Evolutionary conservation across 1,140 invertebrate species (phyloP).

Genomic region (Magallana angulata): DNA sequence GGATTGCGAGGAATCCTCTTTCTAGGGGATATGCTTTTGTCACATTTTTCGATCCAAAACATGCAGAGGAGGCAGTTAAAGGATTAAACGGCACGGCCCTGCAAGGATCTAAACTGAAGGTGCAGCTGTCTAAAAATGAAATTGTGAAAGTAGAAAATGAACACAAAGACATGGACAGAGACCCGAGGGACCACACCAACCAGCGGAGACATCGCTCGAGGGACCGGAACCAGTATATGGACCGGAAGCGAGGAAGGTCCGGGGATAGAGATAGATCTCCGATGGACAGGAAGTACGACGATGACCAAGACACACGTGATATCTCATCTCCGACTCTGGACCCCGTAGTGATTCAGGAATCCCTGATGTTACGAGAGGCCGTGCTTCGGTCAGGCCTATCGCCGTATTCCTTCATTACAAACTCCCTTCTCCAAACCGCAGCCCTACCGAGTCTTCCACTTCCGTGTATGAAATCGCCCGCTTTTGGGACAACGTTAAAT

Average conservation of each 20-base stretch:
- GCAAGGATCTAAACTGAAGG: constrained; percentile 45
- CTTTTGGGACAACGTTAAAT: constrained; percentile 5
- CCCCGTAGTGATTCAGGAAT: constrained; percentile 8
- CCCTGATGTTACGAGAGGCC: not conserved
- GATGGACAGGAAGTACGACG: not conserved
- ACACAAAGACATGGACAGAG: not conserved
- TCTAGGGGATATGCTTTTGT: constrained; percentile 56
- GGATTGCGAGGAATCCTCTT: constrained; percentile 51
- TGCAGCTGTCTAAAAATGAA: constrained; percentile 49
- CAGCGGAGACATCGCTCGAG: constrained; percentile 5
- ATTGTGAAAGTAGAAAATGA: constrained; percentile 2
- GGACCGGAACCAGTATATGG: not conserved
- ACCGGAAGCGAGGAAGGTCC: not conserved
- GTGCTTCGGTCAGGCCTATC: not conserved
- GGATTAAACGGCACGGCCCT: constrained; percentile 45
- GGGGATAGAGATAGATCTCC: constrained; percentile 8
- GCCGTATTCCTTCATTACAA: not conserved
- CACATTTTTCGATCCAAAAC: constrained; percentile 39
- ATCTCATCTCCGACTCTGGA: not conserved
- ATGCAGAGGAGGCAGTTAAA: constrained; percentile 42
- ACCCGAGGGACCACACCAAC: not conserved
- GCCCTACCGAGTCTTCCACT: not conserved
- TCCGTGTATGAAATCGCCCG: not conserved
- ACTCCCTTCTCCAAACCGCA: constrained; percentile 3
- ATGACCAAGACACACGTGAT: not conserved